Evolutionary conservation across 1,140 invertebrate species (phyloP).

Genomic region (Diploscapter pachys): DNA sequence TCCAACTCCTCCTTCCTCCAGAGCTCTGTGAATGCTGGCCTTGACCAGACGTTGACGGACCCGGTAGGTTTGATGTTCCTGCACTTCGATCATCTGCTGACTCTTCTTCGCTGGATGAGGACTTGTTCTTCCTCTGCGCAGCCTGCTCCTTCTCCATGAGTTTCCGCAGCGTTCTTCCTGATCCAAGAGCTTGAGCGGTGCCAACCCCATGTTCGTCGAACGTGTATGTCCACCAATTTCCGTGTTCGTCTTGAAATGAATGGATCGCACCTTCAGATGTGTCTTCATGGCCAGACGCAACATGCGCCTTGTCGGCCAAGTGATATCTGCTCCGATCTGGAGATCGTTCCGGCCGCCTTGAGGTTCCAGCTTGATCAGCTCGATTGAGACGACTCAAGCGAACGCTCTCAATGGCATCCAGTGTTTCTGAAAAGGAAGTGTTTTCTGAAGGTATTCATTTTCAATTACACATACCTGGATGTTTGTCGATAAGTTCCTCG

Average conservation of each 20-base stretch:
- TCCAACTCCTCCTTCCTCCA: too few species aligned
- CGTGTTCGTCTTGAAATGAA: constrained; percentile 63
- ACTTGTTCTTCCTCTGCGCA: too few species aligned
- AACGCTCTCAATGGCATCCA: constrained; percentile 56
- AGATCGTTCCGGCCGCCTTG: too few species aligned
- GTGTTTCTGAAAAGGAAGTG: constrained; percentile 32
- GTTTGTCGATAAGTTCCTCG: constrained; percentile 56
- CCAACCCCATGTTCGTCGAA: constrained; percentile 71
- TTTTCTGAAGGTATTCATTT: too few species aligned
- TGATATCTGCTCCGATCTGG: neutral
- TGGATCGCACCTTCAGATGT: constrained; percentile 81
- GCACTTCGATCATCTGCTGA: too few species aligned
- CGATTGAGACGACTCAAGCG: constrained; percentile 39
- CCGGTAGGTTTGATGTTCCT: neutral
- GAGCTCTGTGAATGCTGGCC: neutral
- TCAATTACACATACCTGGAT: constrained; percentile 27
- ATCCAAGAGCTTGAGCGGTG: constrained; percentile 52
- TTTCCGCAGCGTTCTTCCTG: constrained; percentile 43
- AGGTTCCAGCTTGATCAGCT: neutral
- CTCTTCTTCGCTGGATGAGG: too few species aligned
- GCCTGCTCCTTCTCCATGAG: constrained; percentile 30
- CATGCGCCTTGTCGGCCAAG: constrained; percentile 62
- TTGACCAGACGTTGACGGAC: neutral
- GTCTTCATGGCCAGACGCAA: constrained; percentile 80
- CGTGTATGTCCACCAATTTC: constrained; percentile 75